Conservation (phyloP, 2,888 invertebrate species). For the Cremastinae sp. region DNA sequence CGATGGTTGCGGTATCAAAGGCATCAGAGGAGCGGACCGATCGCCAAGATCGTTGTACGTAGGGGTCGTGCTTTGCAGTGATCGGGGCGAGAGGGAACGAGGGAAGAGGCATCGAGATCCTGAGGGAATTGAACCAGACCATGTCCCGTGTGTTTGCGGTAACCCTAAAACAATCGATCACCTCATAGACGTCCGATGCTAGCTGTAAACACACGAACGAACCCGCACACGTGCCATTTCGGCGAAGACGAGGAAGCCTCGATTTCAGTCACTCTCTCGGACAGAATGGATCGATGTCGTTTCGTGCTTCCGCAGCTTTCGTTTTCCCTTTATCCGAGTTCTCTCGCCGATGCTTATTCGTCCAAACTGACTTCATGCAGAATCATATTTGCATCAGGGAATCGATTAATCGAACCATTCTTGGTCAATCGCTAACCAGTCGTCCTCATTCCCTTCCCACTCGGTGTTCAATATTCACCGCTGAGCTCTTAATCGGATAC, state of each 20-base stretch:
- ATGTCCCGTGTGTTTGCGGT: conserved; percentile 77
- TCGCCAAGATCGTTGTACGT: conserved; percentile 69
- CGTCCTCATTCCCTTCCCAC: conserved; percentile 13
- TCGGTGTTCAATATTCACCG: conserved; percentile 33
- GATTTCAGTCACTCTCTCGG: conserved; percentile 47
- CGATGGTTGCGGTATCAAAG: conserved; percentile 72
- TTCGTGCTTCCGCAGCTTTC: conserved; percentile 34
- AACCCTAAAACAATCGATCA: conserved; percentile 79
- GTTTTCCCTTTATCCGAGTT: conserved; percentile 6
- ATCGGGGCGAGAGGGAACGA: conserved; percentile 15
- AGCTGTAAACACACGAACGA: conserved; percentile 9
- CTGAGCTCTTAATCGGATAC: conserved; percentile 27
- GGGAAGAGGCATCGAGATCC: conserved; percentile 57
- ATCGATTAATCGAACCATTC: conserved; percentile 64
- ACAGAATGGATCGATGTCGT: conserved; percentile 56
- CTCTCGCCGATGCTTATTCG: background rate
- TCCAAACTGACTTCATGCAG: conserved; percentile 27
- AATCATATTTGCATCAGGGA: conserved; percentile 37
- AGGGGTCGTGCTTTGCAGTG: conserved; percentile 45
- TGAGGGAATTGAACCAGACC: conserved; percentile 71
- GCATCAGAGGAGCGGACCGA: conserved; percentile 60
- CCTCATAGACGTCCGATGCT: conserved; percentile 54
- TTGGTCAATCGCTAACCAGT: conserved; percentile 47
- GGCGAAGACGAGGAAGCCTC: conserved; percentile 37
- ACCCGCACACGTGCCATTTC: conserved; percentile 10